Evolutionary conservation across 2,888 invertebrate species (phyloP), one percentile per base, ranked within the genome.

Genomic region (Amphimallon solstitiale): DNA sequence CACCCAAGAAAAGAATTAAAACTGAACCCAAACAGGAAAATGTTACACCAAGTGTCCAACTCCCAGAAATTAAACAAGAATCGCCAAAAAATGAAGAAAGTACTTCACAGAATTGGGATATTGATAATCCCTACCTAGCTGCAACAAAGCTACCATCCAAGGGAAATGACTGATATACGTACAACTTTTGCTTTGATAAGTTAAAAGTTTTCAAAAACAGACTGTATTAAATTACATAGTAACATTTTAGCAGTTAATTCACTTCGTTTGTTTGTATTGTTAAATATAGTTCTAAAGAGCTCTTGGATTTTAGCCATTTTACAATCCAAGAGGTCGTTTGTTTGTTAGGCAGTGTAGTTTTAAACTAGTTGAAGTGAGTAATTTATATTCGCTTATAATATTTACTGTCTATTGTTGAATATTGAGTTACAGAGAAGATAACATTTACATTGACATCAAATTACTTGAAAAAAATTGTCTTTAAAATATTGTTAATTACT

Each of bases 71-170:
- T n/a, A 69, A 71, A 14, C 73, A 69, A 70, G 74, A 68, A 29
- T 67, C 59, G 7, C 70, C 73, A 9, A 81, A 76, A 79, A 82
- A 67, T 77, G 85, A 80, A 77, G 85, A 76, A 78, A 84, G 78
- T 77, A 80, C 71, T 69, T 80, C 69, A 78, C 82, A 77, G 78
- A 85, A 80, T 75, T 82, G 82, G 14, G 88, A 80, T 67, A 90
- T 91, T 71, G 92, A 92, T 79, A 92, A 92, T 84, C 92, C 92
- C 0, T 92, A 91, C 78, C 83, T 92, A 62, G 81, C 82, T 14
- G 81, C 82, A 2, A 83, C 82, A 1, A 83, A 83, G 70, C 70
- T 83, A 70, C 82, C 83, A n/a, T 72, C 72, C 35, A 80, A 77
- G 66, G 76, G 74, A 51, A 64, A 59, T 29, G 67, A 67, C 34